Base-by-base conservation (phyloP, 2,888 invertebrate species). In the Patella depressa region DNA sequence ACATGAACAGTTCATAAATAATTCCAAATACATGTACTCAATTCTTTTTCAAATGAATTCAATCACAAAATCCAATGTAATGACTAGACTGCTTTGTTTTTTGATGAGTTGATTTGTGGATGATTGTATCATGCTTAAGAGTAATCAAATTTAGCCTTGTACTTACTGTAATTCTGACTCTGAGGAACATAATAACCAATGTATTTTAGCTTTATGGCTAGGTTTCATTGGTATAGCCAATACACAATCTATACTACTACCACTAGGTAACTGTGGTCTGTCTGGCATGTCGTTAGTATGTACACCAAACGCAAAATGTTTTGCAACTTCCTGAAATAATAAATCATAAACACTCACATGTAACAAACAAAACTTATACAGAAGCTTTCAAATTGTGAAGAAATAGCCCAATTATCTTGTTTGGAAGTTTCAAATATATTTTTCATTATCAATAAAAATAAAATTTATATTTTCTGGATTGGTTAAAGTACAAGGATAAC, bases 171-270 rank as follows among this genome's bases (percentile, higher is more conserved):
- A 94, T 92, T 96, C 96, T 29, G 94, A 93, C 83, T 95, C 94
- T 19, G 95, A 95, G 90, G 95, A 94, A 53, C 95, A 95, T 81
- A 96, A 93, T 93, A 96, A 95, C 96, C 96, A 96, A 82, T 95
- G 94, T 12, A 96, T 95, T 83, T 94, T 94, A 9, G 95, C 94
- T 9, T 95, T 94, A 84, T 94, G 85, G 78, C 84, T 85, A 15
- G 87, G 93, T 76, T 94, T 93, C 76, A 95, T 95, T 2, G 96
- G 96, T 72, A 96, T 93, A 0, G 95, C 96, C 92, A 96, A 94
- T 57, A 96, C 93, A 90, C 95, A 95, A n/a, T 94, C 94, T 34
- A 95, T 92, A 82, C 93, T 93, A 79, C 95, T 94, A 1, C 95
- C 94, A 0, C 93, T 93, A 0, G 96, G 96, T 80, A 95, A 92